Evolutionary conservation across 2,888 invertebrate genomes (phyloP).

Genomic region (Eupithecia tripunctaria): DNA sequence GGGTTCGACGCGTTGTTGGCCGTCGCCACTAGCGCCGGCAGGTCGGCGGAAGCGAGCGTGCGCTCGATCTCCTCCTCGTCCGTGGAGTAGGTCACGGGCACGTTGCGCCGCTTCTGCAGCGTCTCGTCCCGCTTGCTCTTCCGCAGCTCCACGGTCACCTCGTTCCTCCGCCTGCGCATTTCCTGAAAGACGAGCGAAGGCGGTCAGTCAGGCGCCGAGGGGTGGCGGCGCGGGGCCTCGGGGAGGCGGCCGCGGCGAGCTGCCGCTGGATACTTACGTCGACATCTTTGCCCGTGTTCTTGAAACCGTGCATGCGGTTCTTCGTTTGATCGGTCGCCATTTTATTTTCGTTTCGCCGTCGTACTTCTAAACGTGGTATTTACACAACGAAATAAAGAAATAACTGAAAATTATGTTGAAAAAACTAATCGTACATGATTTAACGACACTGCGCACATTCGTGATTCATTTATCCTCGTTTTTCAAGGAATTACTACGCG

Average conservation of each 20-base stretch:
- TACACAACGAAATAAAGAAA: constrained; percentile 77
- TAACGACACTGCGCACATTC: constrained; percentile 68
- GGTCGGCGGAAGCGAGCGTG: constrained; percentile 88
- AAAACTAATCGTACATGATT: constrained; percentile 79
- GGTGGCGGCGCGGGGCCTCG: neutral
- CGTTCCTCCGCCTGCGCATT: constrained; percentile 98
- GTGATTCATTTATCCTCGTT: constrained; percentile 74
- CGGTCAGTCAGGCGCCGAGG: constrained; percentile 34
- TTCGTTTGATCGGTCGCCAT: constrained; percentile 91
- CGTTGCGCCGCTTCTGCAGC: constrained; percentile 97
- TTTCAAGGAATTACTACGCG: constrained; percentile 70
- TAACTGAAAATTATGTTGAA: constrained; percentile 70
- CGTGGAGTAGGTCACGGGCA: constrained; percentile 93
- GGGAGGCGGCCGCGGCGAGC: neutral
- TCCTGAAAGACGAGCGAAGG: constrained; percentile 86
- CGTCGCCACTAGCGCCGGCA: constrained; percentile 93
- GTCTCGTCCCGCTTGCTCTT: constrained; percentile 99
- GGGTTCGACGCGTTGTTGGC: constrained; percentile 92
- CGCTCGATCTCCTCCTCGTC: constrained; percentile 91
- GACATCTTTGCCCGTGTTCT: constrained; percentile 99
- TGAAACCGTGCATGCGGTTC: constrained; percentile 96
- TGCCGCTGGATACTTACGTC: constrained; percentile 90
- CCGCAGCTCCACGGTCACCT: constrained; percentile 97
- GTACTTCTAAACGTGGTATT: constrained; percentile 66
- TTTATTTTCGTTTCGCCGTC: constrained; percentile 82